These are phyloP conservation scores for Myathropa florea DNA, from an alignment of 2,888 invertebrate species.

Conservation along the genomic window DNA sequence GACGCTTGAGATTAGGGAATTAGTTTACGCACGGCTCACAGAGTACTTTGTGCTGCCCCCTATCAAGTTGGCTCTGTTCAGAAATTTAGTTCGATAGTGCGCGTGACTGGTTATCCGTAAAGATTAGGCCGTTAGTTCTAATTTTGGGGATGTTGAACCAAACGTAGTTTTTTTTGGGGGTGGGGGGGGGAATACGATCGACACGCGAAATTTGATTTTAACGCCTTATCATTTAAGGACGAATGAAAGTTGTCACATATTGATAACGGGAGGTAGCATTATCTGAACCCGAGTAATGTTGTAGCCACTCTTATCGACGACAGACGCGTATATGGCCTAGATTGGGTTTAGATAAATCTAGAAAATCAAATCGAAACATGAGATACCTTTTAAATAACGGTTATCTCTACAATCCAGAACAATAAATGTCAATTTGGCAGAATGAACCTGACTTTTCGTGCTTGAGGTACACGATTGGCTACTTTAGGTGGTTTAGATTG, in stretches of 20 bases:
- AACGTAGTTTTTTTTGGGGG: background rate
- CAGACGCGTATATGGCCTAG: background rate
- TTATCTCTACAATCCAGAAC: background rate
- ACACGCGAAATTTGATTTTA: background rate
- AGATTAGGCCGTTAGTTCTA: background rate
- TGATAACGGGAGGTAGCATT: background rate
- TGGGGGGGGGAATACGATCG: background rate
- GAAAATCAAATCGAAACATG: background rate
- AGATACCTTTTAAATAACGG: background rate
- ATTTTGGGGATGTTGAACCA: no score
- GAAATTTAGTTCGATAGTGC: background rate
- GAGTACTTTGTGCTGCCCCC: background rate
- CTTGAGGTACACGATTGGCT: background rate
- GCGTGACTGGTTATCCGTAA: constrained; percentile 11
- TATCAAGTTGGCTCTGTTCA: constrained; percentile 1
- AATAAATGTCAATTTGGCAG: background rate
- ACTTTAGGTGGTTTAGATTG: no score
- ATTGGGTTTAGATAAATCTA: background rate
- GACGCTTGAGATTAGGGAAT: constrained; percentile 1
- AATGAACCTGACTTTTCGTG: background rate
- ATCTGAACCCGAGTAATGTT: background rate
- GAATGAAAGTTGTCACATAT: background rate
- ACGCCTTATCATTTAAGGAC: background rate
- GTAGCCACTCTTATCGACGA: background rate
- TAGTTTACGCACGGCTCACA: background rate